Percentiles rank a stretch among this genome's conserved stretches.
phyloP scores from a whole-genome alignment of 2,888 invertebrate species.

The Trissoscelio sp. region DNA sequence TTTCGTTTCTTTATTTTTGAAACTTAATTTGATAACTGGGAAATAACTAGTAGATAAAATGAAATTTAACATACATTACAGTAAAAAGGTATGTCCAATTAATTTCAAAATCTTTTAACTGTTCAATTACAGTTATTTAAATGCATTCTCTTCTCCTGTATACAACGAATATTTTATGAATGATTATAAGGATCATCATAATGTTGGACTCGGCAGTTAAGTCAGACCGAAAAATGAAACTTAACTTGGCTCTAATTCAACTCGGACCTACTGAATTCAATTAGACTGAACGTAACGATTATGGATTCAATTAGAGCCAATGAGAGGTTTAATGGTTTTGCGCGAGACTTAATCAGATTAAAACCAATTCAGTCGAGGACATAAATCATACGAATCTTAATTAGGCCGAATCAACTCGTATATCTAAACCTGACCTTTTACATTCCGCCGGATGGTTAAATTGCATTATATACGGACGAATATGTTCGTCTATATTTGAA shows the following conservation, averaged over 20 bases:
- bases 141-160: too few species aligned
- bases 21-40: too few species aligned
- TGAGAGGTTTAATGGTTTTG: constrained; percentile 19
- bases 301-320: constrained; percentile 43
- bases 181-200: constrained; percentile 7
- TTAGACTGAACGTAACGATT: constrained; percentile 9
- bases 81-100: too few species aligned
- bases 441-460: background rate
- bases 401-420: background rate
- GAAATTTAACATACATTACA: too few species aligned
- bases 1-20: too few species aligned
- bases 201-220: background rate
- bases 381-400: constrained; percentile 34
- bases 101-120: too few species aligned
- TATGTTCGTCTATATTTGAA: background rate
- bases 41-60: too few species aligned
- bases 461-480: background rate
- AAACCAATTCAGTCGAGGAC: constrained; percentile 20
- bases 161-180: too few species aligned
- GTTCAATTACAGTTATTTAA: too few species aligned
- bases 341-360: constrained; percentile 43
- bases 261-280: background rate
- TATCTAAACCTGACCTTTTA: constrained; percentile 3
- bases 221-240: constrained; percentile 1
- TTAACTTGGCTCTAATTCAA: background rate